These are phyloP conservation scores for Eucriotettix oculatus DNA, from an alignment of 2,888 invertebrate genomes.

Conservation along the genomic window DNA sequence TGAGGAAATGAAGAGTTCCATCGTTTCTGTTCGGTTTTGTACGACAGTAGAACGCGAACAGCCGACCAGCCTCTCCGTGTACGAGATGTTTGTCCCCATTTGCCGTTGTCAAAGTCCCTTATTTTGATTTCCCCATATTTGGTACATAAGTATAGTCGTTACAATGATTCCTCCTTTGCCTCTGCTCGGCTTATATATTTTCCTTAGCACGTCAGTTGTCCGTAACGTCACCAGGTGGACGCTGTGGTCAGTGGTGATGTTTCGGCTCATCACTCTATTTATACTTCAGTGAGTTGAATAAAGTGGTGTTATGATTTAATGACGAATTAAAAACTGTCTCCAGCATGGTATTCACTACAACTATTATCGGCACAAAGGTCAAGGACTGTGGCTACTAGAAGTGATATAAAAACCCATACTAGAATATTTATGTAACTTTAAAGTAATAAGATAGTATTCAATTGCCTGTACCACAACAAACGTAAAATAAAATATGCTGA, in stretches of 20 bases:
- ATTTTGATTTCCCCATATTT: background rate
- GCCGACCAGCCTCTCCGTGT: background rate
- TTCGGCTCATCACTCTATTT: background rate
- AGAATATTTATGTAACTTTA: no score
- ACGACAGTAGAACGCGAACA: background rate
- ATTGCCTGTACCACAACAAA: no score
- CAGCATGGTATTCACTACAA: no score
- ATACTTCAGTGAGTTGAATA: background rate
- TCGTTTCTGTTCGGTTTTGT: background rate
- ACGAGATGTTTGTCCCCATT: background rate
- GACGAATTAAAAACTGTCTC: no score
- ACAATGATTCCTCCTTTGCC: background rate
- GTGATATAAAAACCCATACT: no score
- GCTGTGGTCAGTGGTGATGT: background rate
- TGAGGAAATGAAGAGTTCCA: no score
- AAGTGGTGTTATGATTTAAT: no score
- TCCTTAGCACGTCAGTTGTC: background rate
- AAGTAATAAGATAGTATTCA: no score
- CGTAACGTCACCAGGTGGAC: background rate
- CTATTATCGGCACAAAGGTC: no score
- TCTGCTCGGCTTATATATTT: background rate
- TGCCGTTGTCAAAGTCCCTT: background rate
- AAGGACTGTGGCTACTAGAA: no score
- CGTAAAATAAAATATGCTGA: no score
- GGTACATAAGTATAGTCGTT: background rate